A percentile compares a stretch with the other conserved stretches of the same genome.
These are phyloP conservation scores for Phalacrocorax brasilianus DNA, from an alignment of 2,113 vertebrate genomes.

Conservation along the genomic window DNA sequence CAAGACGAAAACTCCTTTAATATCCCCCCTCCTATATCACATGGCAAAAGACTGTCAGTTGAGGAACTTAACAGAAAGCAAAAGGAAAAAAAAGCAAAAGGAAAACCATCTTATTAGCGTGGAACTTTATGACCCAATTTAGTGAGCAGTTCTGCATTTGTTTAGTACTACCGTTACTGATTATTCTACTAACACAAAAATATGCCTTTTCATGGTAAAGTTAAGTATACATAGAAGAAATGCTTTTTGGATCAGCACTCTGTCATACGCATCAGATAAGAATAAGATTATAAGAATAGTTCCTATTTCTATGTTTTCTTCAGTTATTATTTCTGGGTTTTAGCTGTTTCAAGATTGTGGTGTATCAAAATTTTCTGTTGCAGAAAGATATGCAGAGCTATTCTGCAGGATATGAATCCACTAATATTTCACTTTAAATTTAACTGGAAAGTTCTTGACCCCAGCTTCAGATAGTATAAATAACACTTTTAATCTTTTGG, in stretches of 20 bases:
- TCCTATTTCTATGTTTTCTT: not conserved
- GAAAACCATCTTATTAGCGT: not conserved
- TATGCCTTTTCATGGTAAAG: not conserved
- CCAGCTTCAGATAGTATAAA: not conserved
- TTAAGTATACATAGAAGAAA: not conserved
- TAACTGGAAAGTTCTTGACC: not conserved
- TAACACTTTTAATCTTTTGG: not conserved
- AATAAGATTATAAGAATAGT: not conserved
- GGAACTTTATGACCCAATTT: not conserved
- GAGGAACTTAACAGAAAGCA: not conserved
- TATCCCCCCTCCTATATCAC: not conserved
- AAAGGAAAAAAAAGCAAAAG: not conserved
- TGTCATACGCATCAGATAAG: not conserved
- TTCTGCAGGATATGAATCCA: not conserved
- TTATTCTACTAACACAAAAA: not conserved
- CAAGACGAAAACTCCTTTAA: not conserved
- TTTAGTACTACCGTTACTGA: not conserved
- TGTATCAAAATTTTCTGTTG: not conserved
- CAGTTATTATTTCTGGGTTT: not conserved
- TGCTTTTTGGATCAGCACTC: not conserved
- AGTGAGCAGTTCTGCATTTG: not conserved
- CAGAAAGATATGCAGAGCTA: not conserved
- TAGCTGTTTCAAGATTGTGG: not conserved
- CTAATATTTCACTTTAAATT: not conserved
- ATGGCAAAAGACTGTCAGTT: not conserved